phyloP scores from a whole-genome alignment of 2,113 vertebrate genomes.

The Anolis carolinensis region DNA sequence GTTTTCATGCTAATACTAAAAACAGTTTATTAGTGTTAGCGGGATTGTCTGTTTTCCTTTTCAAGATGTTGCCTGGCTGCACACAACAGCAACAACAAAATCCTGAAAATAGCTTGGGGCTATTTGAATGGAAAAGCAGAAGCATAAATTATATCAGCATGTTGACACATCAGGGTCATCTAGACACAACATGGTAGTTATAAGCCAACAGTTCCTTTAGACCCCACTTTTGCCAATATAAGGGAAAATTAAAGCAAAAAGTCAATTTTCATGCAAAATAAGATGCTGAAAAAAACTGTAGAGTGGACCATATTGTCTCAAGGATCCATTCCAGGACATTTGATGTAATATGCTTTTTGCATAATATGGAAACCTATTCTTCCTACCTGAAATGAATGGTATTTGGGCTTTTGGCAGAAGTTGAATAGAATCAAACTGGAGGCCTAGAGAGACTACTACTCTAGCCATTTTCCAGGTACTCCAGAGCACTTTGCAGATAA shows the following conservation, averaged over 20 bases:
- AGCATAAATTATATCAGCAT: not conserved
- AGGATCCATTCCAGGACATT: too few relatives aligned
- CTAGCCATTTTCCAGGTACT: too few relatives aligned
- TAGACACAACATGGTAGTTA: not conserved
- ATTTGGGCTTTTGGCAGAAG: too few relatives aligned
- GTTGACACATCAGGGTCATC: not conserved
- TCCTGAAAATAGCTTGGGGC: not conserved
- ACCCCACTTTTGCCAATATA: not conserved
- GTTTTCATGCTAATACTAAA: not conserved
- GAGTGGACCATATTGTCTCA: too few relatives aligned
- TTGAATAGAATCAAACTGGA: too few relatives aligned
- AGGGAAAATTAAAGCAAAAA: not conserved
- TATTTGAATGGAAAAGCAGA: not conserved
- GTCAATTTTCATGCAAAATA: not conserved
- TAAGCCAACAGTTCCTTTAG: not conserved
- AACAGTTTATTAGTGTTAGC: constrained; percentile 13
- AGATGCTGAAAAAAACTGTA: not conserved
- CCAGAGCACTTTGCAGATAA: too few relatives aligned
- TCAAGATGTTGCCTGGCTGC: not conserved
- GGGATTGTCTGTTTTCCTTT: constrained; percentile 14
- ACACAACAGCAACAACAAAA: too few relatives aligned
- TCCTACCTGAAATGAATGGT: too few relatives aligned
- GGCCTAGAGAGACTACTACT: too few relatives aligned
- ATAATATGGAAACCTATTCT: too few relatives aligned
- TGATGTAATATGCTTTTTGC: too few relatives aligned